phyloP scores from a whole-genome alignment of 2,797 vertebrate genomes.

The Australoheros facetus region DNA sequence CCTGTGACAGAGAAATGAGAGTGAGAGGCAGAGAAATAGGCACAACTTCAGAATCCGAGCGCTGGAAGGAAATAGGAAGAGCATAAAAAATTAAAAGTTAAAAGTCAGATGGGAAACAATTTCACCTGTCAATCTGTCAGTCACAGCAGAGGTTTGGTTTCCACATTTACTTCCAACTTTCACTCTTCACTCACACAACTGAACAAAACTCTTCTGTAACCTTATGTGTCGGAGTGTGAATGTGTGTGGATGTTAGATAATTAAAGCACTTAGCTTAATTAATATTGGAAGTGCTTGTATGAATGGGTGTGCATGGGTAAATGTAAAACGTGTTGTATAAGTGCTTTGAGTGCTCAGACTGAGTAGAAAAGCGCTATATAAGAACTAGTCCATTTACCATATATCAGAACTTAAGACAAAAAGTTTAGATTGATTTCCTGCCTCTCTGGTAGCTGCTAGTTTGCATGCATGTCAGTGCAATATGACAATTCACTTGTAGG shows the following conservation, averaged over 20 bases:
- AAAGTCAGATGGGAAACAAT: constrained; percentile 2
- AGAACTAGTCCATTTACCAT: too few relatives aligned
- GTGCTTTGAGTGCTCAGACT: too few relatives aligned
- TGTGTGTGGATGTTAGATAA: too few relatives aligned
- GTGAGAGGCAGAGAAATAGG: background rate
- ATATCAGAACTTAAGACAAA: background rate
- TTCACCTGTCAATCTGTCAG: constrained; percentile 23
- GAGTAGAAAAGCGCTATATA: too few relatives aligned
- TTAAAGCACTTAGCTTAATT: too few relatives aligned
- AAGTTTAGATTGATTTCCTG: background rate
- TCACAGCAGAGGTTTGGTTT: background rate
- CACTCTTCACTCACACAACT: background rate
- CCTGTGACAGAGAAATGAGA: background rate
- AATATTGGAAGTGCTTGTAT: too few relatives aligned
- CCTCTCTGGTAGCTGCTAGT: background rate
- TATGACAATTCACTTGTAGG: constrained; percentile 7
- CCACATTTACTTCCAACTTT: too few relatives aligned
- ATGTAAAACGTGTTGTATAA: too few relatives aligned
- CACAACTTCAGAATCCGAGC: background rate
- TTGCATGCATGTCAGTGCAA: background rate
- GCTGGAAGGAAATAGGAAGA: background rate
- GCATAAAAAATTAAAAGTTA: background rate
- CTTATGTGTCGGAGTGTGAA: too few relatives aligned
- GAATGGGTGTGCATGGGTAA: too few relatives aligned
- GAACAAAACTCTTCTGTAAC: background rate